Percentiles rank a stretch among this genome's conserved stretches.
These are phyloP conservation scores for Danaus melanippus DNA, from an alignment of 1,140 invertebrate genomes.

Conservation along the genomic window DNA sequence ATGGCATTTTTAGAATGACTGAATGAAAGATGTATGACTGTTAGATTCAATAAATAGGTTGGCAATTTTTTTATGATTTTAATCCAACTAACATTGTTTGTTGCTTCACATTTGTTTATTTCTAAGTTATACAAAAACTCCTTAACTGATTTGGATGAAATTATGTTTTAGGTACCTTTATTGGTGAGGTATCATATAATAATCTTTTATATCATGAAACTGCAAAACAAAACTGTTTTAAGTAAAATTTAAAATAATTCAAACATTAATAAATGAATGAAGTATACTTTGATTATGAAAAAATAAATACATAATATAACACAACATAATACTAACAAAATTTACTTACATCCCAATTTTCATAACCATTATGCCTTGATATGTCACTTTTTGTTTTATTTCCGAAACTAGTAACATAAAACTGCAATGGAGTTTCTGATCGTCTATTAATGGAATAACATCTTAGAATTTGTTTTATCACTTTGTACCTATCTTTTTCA, in stretches of 20 bases:
- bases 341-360: conserved; percentile 91
- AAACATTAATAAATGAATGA: too few relatives aligned
- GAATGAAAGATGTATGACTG: too few relatives aligned
- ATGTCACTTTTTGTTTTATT: conserved; percentile 78
- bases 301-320: not conserved
- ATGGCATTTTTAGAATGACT: too few relatives aligned
- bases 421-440: conserved; percentile 85
- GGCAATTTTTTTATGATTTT: too few relatives aligned
- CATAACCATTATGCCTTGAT: conserved; percentile 89
- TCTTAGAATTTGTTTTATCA: conserved; percentile 92
- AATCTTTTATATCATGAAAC: too few relatives aligned
- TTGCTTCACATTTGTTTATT: too few relatives aligned
- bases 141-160: too few relatives aligned
- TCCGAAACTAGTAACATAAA: conserved; percentile 88
- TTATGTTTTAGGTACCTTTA: too few relatives aligned
- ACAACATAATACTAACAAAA: conserved; percentile 12
- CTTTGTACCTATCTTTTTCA: conserved; percentile 91
- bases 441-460: conserved; percentile 95
- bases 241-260: too few relatives aligned
- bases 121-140: conserved; percentile 10
- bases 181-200: conserved; percentile 10
- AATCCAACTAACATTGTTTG: too few relatives aligned
- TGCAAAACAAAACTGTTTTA: too few relatives aligned
- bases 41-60: too few relatives aligned
- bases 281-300: not conserved